Conservation (phyloP, 2,113 vertebrate species). For the Stegastes partitus region DNA sequence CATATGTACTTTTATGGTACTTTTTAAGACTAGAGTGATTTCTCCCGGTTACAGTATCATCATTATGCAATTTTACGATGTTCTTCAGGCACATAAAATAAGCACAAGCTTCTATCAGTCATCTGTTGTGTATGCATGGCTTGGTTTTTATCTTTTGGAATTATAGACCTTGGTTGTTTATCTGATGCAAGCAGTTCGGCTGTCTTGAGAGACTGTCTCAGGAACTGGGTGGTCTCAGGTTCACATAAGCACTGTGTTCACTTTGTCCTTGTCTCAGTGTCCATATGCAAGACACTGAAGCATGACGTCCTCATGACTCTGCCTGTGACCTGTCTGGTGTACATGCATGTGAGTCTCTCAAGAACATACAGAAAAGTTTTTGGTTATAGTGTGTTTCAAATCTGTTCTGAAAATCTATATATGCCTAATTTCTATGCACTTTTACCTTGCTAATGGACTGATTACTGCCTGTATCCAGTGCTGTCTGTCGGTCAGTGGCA, state of each 20-base stretch:
- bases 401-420: not conserved
- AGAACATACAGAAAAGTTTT: not conserved
- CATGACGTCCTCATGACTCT: slow-evolving; percentile 35
- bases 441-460: not conserved
- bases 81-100: slow-evolving; percentile 9
- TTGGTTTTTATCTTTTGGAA: slow-evolving; percentile 13
- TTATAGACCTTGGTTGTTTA: slow-evolving; percentile 15
- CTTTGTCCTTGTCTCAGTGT: slow-evolving; percentile 29
- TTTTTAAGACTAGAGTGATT: slow-evolving; percentile 7
- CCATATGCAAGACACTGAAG: slow-evolving; percentile 51
- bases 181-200: not conserved
- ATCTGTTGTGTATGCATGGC: not conserved
- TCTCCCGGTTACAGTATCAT: slow-evolving; percentile 1
- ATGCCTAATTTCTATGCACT: not conserved
- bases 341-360: not conserved
- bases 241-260: not conserved
- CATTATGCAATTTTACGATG: slow-evolving; percentile 3
- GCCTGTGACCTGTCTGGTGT: slow-evolving; percentile 10
- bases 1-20: not conserved
- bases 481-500: not conserved
- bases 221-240: slow-evolving; percentile 37
- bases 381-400: not conserved
- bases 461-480: not conserved
- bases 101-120: not conserved
- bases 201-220: slow-evolving; percentile 14